Percentiles rank a stretch among this genome's conserved stretches.
Conservation (phyloP, 1,140 invertebrate species). For the Drosophila orosa region DNA sequence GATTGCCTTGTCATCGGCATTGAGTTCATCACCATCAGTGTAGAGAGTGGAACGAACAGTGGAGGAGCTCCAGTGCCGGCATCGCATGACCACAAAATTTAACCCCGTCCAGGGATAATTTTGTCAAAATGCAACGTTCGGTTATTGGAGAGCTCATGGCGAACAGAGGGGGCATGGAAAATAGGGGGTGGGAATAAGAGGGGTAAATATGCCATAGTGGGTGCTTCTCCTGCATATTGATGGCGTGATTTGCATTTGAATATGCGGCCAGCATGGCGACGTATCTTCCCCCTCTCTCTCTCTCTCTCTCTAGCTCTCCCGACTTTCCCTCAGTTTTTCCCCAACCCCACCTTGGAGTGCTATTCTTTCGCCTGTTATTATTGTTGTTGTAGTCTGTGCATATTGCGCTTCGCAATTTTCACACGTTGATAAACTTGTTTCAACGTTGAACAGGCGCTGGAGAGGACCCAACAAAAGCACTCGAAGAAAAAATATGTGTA, state of each 20-base stretch:
- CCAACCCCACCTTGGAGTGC: background rate
- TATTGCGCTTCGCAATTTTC: slow-evolving; percentile 73
- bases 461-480: slow-evolving; percentile 15
- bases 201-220: slow-evolving; percentile 11
- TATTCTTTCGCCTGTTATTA: slow-evolving; percentile 21
- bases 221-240: slow-evolving; percentile 67
- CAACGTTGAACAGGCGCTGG: slow-evolving; percentile 51
- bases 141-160: slow-evolving; percentile 32
- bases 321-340: background rate
- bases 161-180: background rate
- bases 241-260: slow-evolving; percentile 83
- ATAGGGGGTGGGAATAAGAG: background rate
- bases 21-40: slow-evolving; percentile 40
- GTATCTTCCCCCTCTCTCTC: slow-evolving; percentile 2
- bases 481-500: slow-evolving; percentile 13
- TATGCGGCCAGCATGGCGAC: slow-evolving; percentile 59
- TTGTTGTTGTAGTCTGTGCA: slow-evolving; percentile 50
- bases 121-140: slow-evolving; percentile 76
- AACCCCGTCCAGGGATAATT: slow-evolving; percentile 72
- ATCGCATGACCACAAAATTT: slow-evolving; percentile 62
- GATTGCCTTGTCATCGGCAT: slow-evolving; percentile 41
- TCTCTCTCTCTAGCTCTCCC: background rate
- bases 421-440: slow-evolving; percentile 82
- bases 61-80: slow-evolving; percentile 13
- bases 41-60: slow-evolving; percentile 1